Evolutionary conservation across 2,113 vertebrate species (phyloP).

Genomic region (Fulmarus glacialis): DNA sequence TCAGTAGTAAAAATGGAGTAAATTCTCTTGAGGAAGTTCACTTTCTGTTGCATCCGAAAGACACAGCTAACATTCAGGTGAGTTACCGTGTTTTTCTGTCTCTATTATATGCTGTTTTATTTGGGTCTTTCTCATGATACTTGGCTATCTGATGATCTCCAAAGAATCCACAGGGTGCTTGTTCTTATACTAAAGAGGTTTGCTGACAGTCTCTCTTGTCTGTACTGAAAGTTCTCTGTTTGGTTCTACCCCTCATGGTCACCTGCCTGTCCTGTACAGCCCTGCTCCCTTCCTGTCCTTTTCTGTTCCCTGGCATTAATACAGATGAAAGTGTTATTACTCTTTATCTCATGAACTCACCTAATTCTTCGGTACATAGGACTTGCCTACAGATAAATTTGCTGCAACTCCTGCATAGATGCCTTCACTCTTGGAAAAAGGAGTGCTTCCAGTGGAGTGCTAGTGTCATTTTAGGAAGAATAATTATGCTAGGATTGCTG

Average conservation of each 20-base stretch:
- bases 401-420: not conserved
- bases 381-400: not conserved
- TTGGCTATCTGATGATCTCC: not conserved
- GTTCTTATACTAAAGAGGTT: not conserved
- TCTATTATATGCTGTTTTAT: not conserved
- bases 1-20: slow-evolving; percentile 72
- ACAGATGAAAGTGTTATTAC: not conserved
- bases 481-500: not conserved
- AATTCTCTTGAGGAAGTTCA: slow-evolving; percentile 79
- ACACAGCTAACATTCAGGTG: slow-evolving; percentile 83
- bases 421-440: not conserved
- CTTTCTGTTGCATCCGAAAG: slow-evolving; percentile 79
- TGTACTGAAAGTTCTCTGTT: not conserved
- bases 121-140: not conserved
- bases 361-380: not conserved
- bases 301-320: not conserved
- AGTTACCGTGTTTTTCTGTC: not conserved
- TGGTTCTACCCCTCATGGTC: not conserved
- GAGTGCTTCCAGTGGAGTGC: not conserved
- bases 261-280: not conserved
- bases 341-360: not conserved
- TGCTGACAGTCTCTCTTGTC: not conserved
- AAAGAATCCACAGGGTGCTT: not conserved
- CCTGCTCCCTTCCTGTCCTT: not conserved
- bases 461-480: not conserved